A percentile compares a stretch with the other conserved stretches of the same genome.
Conservation (phyloP, 1,140 invertebrate genomes). For the Camponotus floridanus region DNA sequence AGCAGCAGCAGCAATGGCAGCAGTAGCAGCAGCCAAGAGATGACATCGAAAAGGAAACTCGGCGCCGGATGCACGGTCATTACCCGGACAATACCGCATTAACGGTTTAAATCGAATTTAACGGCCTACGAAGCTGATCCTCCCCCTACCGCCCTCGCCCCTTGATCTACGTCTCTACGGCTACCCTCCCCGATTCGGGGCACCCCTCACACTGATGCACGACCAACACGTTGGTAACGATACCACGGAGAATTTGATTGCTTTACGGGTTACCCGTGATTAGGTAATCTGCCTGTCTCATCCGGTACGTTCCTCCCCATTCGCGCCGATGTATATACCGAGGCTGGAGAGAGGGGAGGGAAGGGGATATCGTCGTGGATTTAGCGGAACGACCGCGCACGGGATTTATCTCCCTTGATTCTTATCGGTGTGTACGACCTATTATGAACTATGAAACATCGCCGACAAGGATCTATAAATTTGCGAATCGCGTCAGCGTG, state of each 20-base stretch:
- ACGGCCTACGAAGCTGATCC: conserved; percentile 73
- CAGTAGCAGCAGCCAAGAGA: conserved; percentile 62
- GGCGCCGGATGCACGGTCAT: conserved; percentile 73
- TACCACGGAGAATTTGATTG: conserved; percentile 81
- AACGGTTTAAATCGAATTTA: conserved; percentile 84
- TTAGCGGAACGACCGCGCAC: conserved; percentile 54
- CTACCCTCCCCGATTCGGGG: conserved; percentile 27
- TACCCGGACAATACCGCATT: conserved; percentile 82
- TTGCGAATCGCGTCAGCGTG: not conserved
- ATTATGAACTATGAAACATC: conserved; percentile 63
- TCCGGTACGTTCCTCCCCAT: conserved; percentile 44
- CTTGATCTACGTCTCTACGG: conserved; percentile 15
- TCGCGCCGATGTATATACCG: conserved; percentile 9
- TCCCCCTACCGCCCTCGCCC: conserved; percentile 24
- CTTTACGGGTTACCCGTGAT: conserved; percentile 82
- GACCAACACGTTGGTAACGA: conserved; percentile 70
- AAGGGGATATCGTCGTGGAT: conserved; percentile 60
- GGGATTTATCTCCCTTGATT: conserved; percentile 67
- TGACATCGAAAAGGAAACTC: conserved; percentile 62
- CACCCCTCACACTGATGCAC: conserved; percentile 58
- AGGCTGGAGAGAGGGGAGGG: not conserved
- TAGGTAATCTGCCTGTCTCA: conserved; percentile 81
- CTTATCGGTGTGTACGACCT: conserved; percentile 47
- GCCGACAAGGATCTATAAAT: conserved; percentile 37
- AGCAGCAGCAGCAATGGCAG: conserved; percentile 15